These are phyloP conservation scores for Leptatherina wallacei DNA, from an alignment of 2,797 vertebrate species.

Conservation along the genomic window DNA sequence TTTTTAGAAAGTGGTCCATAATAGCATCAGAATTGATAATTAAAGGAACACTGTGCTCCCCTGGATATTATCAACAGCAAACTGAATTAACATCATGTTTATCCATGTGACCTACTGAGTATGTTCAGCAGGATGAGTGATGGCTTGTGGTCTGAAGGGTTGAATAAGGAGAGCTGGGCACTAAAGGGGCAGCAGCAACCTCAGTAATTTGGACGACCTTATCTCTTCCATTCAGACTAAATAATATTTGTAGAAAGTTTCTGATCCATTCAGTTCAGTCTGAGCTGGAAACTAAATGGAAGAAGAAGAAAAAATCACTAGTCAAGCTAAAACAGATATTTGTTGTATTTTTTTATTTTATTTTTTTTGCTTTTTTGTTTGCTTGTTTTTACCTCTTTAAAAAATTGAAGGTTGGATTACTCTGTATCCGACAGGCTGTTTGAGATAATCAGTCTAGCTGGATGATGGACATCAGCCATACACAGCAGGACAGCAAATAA, in stretches of 20 bases:
- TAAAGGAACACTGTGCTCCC: constrained; percentile 5
- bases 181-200: not conserved
- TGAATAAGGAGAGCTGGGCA: not conserved
- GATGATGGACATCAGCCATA: not conserved
- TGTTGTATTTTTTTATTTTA: too few relatives aligned
- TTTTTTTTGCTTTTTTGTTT: too few relatives aligned
- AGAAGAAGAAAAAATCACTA: not conserved
- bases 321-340: too few relatives aligned
- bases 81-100: not conserved
- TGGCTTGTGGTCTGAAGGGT: not conserved
- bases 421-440: not conserved
- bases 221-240: not conserved
- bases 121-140: constrained; percentile 4
- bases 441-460: not conserved
- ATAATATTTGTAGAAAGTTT: not conserved
- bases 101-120: not conserved
- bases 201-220: not conserved
- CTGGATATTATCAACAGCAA: constrained; percentile 7
- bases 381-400: not conserved
- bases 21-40: not conserved
- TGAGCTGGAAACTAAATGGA: not conserved
- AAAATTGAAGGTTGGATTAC: not conserved
- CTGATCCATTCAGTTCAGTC: not conserved
- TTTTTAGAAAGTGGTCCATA: constrained; percentile 1
- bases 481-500: not conserved